These are phyloP conservation scores for Drosophila ezoana DNA, from an alignment of 2,888 invertebrate species.

Conservation along the genomic window DNA sequence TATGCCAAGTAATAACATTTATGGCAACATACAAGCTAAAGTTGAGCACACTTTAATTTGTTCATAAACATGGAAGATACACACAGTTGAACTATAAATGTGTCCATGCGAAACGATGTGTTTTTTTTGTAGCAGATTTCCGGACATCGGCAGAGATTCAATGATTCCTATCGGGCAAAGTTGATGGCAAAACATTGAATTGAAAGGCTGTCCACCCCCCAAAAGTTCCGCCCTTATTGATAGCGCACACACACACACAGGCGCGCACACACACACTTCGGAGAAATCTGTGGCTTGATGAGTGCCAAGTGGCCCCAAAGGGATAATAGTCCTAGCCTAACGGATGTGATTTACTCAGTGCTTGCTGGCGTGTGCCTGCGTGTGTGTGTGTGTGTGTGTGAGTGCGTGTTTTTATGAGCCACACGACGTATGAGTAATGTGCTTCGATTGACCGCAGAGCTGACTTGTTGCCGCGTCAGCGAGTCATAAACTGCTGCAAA, in stretches of 20 bases:
- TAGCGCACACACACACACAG: conserved; percentile 31
- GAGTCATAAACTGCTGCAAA: conserved; percentile 15
- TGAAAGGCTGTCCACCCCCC: conserved; percentile 18
- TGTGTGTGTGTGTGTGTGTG: background rate
- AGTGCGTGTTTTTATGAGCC: conserved; percentile 18
- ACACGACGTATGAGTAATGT: conserved; percentile 66
- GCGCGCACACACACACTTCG: background rate
- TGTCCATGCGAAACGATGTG: background rate
- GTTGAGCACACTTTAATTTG: background rate
- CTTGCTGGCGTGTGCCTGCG: background rate
- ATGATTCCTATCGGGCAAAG: conserved; percentile 50
- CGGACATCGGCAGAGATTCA: conserved; percentile 43
- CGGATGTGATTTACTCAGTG: conserved; percentile 55
- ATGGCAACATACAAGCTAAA: background rate
- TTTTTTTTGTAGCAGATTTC: conserved; percentile 11
- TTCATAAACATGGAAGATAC: background rate
- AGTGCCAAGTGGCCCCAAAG: conserved; percentile 69
- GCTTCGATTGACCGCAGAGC: conserved; percentile 56
- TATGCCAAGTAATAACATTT: too few relatives aligned
- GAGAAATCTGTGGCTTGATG: conserved; percentile 57
- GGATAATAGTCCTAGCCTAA: conserved; percentile 64
- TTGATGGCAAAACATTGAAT: conserved; percentile 38
- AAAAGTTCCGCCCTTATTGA: conserved; percentile 56
- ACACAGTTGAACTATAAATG: background rate
- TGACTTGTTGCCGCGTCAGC: conserved; percentile 59